Evolutionary conservation across 2,113 vertebrate species (phyloP).

Genomic region (Zosterops borbonicus): DNA sequence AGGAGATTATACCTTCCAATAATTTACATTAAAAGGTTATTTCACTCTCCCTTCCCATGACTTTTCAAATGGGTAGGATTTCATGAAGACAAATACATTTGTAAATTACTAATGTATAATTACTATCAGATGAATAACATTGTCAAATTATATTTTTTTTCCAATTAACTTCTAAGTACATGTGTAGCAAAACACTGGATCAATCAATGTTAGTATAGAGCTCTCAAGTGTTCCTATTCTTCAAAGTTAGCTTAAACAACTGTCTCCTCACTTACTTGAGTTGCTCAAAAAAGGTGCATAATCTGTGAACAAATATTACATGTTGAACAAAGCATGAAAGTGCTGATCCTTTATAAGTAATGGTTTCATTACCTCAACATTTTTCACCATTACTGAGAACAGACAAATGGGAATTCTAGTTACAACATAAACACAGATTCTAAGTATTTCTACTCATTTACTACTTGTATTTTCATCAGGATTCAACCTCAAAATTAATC

Average conservation of each 20-base stretch:
- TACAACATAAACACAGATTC: neutral
- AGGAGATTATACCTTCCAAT: neutral
- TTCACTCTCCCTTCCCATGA: neutral
- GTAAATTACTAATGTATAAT: neutral
- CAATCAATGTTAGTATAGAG: conserved; percentile 68
- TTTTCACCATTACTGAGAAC: neutral
- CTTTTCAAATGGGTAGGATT: neutral
- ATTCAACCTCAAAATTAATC: neutral
- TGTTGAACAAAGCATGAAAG: conserved; percentile 73
- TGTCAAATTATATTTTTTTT: neutral
- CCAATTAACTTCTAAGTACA: neutral
- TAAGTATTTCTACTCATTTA: neutral
- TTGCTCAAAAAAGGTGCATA: conserved; percentile 81
- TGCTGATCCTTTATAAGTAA: neutral
- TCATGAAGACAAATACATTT: neutral
- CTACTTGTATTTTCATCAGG: neutral
- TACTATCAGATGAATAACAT: neutral
- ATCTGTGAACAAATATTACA: conserved; percentile 90
- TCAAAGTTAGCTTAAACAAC: conserved; percentile 72
- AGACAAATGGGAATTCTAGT: neutral
- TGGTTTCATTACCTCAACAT: conserved; percentile 7
- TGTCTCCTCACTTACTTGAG: conserved; percentile 86
- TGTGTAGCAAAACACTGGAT: conserved; percentile 74
- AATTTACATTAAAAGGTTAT: neutral
- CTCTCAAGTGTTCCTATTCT: conserved; percentile 54